Conservation (phyloP, 2,888 invertebrate species). For the Drosophila recens region DNA sequence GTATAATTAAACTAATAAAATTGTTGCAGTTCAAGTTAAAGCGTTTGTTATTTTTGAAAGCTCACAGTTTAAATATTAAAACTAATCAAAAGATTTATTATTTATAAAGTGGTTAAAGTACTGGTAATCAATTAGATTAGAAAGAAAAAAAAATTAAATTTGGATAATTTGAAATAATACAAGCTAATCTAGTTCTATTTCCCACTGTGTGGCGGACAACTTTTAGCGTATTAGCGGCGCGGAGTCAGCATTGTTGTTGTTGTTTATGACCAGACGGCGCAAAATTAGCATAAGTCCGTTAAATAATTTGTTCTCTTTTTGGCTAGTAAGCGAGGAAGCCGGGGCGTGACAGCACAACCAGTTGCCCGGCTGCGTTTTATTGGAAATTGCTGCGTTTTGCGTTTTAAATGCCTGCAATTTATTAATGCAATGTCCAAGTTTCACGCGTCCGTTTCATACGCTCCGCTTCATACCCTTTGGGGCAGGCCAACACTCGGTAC, state of each 20-base stretch:
- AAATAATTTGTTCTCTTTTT: constrained; percentile 52
- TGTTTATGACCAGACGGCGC: constrained; percentile 54
- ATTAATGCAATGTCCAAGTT: constrained; percentile 43
- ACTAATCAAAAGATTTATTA: too few relatives aligned
- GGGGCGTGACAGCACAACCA: constrained; percentile 32
- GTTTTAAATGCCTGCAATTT: constrained; percentile 73
- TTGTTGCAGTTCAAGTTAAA: too few relatives aligned
- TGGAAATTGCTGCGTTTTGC: constrained; percentile 68
- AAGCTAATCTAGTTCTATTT: too few relatives aligned
- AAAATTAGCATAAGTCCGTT: constrained; percentile 69
- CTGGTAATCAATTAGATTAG: too few relatives aligned
- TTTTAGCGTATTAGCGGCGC: too few relatives aligned
- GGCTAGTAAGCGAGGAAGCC: not conserved
- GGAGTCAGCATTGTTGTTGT: constrained; percentile 17
- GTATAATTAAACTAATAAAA: too few relatives aligned
- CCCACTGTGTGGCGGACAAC: too few relatives aligned
- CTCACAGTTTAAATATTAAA: too few relatives aligned
- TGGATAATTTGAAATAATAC: too few relatives aligned
- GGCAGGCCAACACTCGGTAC: not conserved
- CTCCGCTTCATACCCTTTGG: not conserved
- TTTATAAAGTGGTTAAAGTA: too few relatives aligned
- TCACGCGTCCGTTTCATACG: constrained; percentile 27
- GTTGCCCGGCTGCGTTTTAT: constrained; percentile 61
- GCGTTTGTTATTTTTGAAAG: too few relatives aligned
- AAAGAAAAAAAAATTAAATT: too few relatives aligned